These are phyloP conservation scores for Physocephala rufipes DNA, from an alignment of 2,888 invertebrate species.

Conservation along the genomic window DNA sequence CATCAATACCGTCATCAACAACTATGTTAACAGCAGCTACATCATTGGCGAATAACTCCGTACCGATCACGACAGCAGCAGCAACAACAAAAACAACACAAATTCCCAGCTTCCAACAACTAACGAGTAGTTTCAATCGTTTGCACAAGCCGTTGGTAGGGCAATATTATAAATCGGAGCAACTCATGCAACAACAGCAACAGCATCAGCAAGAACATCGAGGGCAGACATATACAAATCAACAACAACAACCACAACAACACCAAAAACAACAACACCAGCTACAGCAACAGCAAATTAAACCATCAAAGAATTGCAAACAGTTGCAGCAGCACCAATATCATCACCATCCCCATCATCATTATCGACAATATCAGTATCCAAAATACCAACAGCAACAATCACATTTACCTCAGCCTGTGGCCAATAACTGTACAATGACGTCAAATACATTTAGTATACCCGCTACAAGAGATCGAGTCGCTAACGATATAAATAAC, in stretches of 20 bases:
- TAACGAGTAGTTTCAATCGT: slow-evolving; percentile 35
- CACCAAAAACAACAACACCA: slow-evolving; percentile 39
- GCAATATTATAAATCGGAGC: slow-evolving; percentile 35
- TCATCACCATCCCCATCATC: slow-evolving; percentile 45
- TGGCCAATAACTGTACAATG: slow-evolving; percentile 32
- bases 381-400: slow-evolving; percentile 46
- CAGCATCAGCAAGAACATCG: too few relatives aligned
- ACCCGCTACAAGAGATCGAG: slow-evolving; percentile 42
- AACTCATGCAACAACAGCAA: slow-evolving; percentile 47
- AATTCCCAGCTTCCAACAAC: slow-evolving; percentile 60
- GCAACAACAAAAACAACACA: slow-evolving; percentile 54
- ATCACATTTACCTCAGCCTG: slow-evolving; percentile 51
- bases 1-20: slow-evolving; percentile 18
- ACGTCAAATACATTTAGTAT: slow-evolving; percentile 34
- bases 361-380: slow-evolving; percentile 45
- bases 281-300: slow-evolving; percentile 33
- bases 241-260: slow-evolving; percentile 36
- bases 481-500: not conserved
- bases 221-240: too few relatives aligned
- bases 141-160: slow-evolving; percentile 17
- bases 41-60: slow-evolving; percentile 44
- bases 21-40: slow-evolving; percentile 41
- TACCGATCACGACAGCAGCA: slow-evolving; percentile 42
- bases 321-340: slow-evolving; percentile 41
- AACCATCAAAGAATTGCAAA: too few relatives aligned